Conservation (phyloP, 2,797 vertebrate species). For the Rallus crepitans region DNA sequence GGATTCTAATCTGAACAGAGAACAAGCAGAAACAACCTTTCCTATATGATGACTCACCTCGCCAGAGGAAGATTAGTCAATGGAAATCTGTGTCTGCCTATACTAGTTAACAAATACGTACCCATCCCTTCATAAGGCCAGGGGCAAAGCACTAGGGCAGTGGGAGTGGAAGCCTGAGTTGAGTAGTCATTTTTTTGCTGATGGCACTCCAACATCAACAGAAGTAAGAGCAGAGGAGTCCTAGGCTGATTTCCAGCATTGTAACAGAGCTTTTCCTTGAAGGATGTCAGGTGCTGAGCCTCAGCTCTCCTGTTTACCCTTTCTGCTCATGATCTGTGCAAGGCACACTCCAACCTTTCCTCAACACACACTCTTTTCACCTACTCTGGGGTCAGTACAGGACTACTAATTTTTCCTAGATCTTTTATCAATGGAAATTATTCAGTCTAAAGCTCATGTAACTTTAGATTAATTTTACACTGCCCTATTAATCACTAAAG, state of each 20-base stretch:
- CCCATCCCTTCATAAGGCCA: background rate
- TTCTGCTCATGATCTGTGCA: background rate
- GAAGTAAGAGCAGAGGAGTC: conserved; percentile 30
- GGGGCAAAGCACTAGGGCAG: background rate
- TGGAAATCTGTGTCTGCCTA: conserved; percentile 36
- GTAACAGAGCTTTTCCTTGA: background rate
- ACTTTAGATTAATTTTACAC: background rate
- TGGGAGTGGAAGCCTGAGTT: background rate
- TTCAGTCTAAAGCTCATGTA: background rate
- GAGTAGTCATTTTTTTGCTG: background rate
- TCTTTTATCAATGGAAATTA: background rate
- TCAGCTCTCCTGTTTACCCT: background rate
- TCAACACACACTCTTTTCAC: background rate
- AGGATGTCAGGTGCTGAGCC: background rate
- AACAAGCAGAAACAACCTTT: conserved; percentile 1
- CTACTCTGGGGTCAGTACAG: background rate
- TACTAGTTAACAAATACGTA: conserved; percentile 2
- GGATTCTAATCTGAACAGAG: background rate
- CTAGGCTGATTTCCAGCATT: conserved; percentile 49
- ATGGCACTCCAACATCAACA: conserved; percentile 9
- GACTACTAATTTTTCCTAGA: background rate
- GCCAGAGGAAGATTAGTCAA: conserved; percentile 41
- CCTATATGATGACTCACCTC: background rate
- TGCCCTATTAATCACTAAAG: background rate
- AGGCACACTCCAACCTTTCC: background rate